A percentile compares a stretch with the other conserved stretches of the same genome.
Conservation (phyloP, 2,113 vertebrate genomes). For the Acinonyx jubatus region DNA sequence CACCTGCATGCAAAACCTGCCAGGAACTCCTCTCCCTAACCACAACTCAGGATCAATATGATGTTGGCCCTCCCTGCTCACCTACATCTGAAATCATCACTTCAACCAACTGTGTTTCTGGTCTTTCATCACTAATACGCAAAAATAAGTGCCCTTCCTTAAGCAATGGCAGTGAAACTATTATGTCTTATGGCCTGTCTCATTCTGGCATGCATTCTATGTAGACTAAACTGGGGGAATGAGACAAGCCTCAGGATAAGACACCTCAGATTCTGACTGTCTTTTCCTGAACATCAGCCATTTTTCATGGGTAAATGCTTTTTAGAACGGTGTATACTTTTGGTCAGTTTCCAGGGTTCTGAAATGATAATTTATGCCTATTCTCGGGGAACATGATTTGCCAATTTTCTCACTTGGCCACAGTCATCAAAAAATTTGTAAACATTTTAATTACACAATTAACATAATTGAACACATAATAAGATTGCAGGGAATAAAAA, state of each 20-base stretch:
- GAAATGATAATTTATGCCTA: background rate
- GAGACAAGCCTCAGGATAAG: background rate
- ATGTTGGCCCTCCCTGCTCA: background rate
- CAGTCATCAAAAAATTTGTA: background rate
- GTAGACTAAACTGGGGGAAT: background rate
- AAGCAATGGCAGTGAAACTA: background rate
- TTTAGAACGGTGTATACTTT: background rate
- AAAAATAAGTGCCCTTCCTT: background rate
- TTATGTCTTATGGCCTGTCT: background rate
- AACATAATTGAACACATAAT: background rate
- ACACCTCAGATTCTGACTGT: background rate
- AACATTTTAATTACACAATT: background rate
- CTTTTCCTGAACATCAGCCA: too few relatives aligned
- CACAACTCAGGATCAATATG: background rate
- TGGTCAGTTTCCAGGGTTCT: background rate
- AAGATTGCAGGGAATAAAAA: background rate
- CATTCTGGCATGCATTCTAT: background rate
- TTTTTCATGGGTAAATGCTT: background rate
- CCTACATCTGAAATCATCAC: background rate
- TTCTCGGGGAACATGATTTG: background rate
- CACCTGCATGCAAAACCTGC: background rate
- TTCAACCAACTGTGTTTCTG: background rate
- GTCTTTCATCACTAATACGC: background rate
- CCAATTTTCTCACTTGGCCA: background rate
- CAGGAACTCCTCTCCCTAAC: background rate